phyloP scores from a whole-genome alignment of 2,113 vertebrate genomes.

The Solea solea region DNA sequence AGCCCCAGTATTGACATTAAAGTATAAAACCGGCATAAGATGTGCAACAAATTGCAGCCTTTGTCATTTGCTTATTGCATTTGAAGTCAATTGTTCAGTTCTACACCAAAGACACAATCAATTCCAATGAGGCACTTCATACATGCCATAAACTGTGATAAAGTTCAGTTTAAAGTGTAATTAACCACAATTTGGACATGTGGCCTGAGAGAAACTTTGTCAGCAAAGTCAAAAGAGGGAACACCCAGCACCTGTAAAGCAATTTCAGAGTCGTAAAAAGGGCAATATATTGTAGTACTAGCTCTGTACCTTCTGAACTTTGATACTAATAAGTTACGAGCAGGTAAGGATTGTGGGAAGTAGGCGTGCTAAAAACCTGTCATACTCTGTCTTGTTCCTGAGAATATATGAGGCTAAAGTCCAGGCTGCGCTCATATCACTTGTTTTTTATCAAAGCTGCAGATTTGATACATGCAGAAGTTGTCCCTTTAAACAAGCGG shows the following conservation, averaged over 20 bases:
- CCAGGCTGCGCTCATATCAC: conserved; percentile 25
- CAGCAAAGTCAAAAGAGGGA: no score
- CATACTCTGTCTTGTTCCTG: conserved; percentile 5
- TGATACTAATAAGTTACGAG: conserved; percentile 40
- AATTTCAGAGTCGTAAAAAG: conserved; percentile 24
- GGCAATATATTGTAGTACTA: not conserved
- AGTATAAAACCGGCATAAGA: no score
- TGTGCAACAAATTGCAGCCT: no score
- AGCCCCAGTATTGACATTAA: no score
- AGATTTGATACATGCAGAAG: not conserved
- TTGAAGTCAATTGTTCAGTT: not conserved
- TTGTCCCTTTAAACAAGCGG: conserved; percentile 10
- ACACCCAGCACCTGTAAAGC: conserved; percentile 29
- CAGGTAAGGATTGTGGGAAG: conserved; percentile 12
- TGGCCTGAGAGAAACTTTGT: conserved; percentile 1
- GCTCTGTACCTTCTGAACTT: conserved; percentile 52
- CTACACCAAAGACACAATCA: not conserved
- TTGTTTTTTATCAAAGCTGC: conserved; percentile 18
- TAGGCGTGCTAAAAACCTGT: conserved; percentile 10
- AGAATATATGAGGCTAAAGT: conserved; percentile 52
- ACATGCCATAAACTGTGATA: not conserved
- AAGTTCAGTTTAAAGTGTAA: conserved; percentile 35
- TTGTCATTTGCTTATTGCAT: no score
- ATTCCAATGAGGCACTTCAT: not conserved
- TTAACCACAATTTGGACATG: conserved; percentile 4